These are phyloP conservation scores for Nasua narica DNA, from an alignment of 2,797 vertebrate species.

Conservation along the genomic window DNA sequence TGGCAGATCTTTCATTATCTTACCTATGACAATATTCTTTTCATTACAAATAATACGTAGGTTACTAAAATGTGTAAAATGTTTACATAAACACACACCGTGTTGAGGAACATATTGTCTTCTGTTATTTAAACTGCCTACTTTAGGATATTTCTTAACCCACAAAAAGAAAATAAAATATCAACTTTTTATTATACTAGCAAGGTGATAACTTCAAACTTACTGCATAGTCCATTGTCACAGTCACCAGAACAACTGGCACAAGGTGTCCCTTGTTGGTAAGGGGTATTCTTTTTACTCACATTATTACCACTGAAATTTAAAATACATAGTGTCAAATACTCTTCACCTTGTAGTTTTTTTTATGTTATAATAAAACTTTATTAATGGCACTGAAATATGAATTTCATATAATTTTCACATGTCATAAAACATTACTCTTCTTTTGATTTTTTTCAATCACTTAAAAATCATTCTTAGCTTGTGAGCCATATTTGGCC, in stretches of 20 bases:
- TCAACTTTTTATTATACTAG: background rate
- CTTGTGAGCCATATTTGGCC: background rate
- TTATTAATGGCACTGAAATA: background rate
- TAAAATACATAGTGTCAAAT: slow-evolving; percentile 30
- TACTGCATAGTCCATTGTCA: slow-evolving; percentile 85
- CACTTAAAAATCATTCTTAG: background rate
- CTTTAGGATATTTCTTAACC: background rate
- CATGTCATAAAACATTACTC: background rate
- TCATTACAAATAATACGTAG: background rate
- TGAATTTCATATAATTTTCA: background rate
- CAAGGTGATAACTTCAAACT: slow-evolving; percentile 63
- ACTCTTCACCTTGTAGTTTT: no score
- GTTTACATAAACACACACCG: background rate
- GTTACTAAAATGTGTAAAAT: background rate
- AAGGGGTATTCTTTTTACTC: slow-evolving; percentile 72
- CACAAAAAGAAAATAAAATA: background rate
- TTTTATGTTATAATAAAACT: background rate
- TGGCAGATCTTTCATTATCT: background rate
- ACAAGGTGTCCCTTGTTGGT: slow-evolving; percentile 82
- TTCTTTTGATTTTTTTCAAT: background rate
- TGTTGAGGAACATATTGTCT: background rate
- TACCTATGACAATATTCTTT: background rate
- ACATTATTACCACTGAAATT: slow-evolving; percentile 85
- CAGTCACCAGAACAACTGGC: slow-evolving; percentile 84
- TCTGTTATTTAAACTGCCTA: background rate